Evolutionary conservation across 2,797 vertebrate genomes (phyloP).

Genomic region (Phrynocephalus forsythii): DNA sequence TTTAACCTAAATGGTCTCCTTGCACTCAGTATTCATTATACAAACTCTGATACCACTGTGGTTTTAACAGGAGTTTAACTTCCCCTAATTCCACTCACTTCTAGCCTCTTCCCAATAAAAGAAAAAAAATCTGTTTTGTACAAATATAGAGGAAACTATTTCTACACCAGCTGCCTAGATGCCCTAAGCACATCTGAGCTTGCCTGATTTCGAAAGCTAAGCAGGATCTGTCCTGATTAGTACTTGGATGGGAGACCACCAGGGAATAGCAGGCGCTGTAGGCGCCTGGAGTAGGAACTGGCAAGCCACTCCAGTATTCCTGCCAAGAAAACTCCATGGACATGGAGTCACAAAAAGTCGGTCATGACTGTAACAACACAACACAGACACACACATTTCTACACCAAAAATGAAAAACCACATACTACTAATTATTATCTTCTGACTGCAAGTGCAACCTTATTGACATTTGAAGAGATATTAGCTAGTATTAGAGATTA

Average conservation of each 20-base stretch:
- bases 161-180: not conserved
- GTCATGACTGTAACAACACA: too few relatives aligned
- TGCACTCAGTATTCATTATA: not conserved
- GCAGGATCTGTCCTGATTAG: too few relatives aligned
- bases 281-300: too few relatives aligned
- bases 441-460: constrained; percentile 1
- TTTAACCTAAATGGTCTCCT: not conserved
- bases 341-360: too few relatives aligned
- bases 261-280: too few relatives aligned
- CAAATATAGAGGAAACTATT: not conserved
- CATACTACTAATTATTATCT: constrained; percentile 21
- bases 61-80: not conserved
- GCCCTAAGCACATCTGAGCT: too few relatives aligned
- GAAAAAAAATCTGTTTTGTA: not conserved
- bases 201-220: too few relatives aligned
- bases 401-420: constrained; percentile 28
- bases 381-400: too few relatives aligned
- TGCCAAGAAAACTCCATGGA: too few relatives aligned
- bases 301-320: too few relatives aligned
- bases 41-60: not conserved
- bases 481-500: constrained; percentile 8
- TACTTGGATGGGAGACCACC: too few relatives aligned
- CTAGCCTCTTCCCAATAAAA: not conserved
- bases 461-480: not conserved
- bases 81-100: not conserved